phyloP scores from a whole-genome alignment of 2,888 invertebrate genomes.

The Drosophila incognita region DNA sequence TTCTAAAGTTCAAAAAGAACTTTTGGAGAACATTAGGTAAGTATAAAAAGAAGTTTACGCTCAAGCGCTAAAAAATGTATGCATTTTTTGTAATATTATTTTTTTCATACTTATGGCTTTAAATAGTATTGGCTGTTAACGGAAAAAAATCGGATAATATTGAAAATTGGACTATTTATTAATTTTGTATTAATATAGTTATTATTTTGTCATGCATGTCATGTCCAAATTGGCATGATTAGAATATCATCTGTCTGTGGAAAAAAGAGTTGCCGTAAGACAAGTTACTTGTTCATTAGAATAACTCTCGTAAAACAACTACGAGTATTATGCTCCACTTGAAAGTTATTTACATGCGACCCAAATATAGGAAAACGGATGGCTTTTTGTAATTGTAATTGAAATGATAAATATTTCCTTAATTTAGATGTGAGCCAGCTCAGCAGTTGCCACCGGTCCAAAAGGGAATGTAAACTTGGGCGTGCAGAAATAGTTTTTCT shows the following conservation, averaged over 20 bases:
- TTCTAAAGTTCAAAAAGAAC: accelerated
- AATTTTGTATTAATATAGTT: neutral
- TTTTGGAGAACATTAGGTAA: neutral
- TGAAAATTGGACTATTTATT: neutral
- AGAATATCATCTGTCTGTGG: too few relatives aligned
- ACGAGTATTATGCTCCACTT: neutral
- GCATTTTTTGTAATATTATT: neutral
- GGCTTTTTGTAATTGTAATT: neutral
- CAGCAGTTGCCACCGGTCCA: neutral
- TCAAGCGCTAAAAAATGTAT: accelerated
- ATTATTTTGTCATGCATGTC: neutral
- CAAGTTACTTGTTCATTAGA: neutral
- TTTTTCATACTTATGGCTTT: neutral
- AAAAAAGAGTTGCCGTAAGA: neutral
- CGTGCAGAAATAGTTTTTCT: constrained; percentile 10
- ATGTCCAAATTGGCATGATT: neutral
- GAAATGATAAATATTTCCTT: neutral
- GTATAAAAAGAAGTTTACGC: neutral
- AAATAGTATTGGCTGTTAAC: too few relatives aligned
- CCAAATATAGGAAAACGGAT: neutral
- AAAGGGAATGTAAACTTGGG: constrained; percentile 5
- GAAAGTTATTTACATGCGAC: neutral
- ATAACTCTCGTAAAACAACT: neutral
- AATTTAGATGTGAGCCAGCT: neutral
- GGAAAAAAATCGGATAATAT: neutral